Evolutionary conservation across 2,888 invertebrate genomes (phyloP).

Genomic region (Clunio marinus): DNA sequence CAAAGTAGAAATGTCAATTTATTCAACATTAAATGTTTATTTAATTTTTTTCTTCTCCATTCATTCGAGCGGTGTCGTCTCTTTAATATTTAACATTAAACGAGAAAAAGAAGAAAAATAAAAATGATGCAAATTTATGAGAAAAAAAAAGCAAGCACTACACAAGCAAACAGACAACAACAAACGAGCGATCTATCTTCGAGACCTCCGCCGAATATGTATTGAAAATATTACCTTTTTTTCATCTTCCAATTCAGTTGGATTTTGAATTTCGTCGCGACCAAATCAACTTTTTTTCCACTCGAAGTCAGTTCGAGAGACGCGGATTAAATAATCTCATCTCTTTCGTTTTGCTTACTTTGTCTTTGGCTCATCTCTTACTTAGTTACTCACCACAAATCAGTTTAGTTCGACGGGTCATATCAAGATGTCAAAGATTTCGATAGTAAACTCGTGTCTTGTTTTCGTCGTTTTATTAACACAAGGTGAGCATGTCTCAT

Average conservation of each 20-base stretch:
- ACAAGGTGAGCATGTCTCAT: slow-evolving; percentile 29
- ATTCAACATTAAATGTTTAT: slow-evolving; percentile 23
- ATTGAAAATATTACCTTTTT: slow-evolving; percentile 16
- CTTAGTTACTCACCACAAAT: background rate
- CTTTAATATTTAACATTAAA: slow-evolving; percentile 1
- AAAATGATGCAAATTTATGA: slow-evolving; percentile 39
- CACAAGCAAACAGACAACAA: slow-evolving; percentile 22
- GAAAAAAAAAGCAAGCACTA: slow-evolving; percentile 18
- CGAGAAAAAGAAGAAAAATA: background rate
- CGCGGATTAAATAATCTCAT: background rate
- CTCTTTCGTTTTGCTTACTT: background rate
- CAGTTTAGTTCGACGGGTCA: background rate
- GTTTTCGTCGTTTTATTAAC: slow-evolving; percentile 18
- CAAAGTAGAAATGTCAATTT: slow-evolving; percentile 32
- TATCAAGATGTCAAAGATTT: slow-evolving; percentile 34
- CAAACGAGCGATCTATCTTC: slow-evolving; percentile 23
- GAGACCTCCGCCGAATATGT: background rate
- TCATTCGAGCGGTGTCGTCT: slow-evolving; percentile 21
- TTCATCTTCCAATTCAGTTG: slow-evolving; percentile 29
- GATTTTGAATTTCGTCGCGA: slow-evolving; percentile 36
- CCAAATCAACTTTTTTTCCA: slow-evolving; percentile 19
- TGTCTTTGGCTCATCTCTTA: background rate
- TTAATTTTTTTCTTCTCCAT: slow-evolving; percentile 15
- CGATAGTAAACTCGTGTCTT: slow-evolving; percentile 31
- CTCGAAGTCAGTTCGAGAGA: too few species aligned